Evolutionary conservation across 2,797 vertebrate genomes (phyloP), one percentile per base, ranked within the genome.

Genomic region (Knipowitschia caucasica): DNA sequence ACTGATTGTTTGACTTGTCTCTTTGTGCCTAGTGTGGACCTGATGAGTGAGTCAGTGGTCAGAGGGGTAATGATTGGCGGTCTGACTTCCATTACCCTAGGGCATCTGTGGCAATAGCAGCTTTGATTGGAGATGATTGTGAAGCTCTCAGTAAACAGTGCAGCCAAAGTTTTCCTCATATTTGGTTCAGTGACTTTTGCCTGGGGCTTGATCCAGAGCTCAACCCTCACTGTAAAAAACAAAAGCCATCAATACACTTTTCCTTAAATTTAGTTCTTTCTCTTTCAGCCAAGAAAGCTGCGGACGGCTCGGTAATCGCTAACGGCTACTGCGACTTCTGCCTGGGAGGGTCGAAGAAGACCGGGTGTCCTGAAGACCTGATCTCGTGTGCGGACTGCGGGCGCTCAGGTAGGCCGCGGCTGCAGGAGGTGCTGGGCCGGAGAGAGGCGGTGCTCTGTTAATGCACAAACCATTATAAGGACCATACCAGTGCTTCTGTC

Each of bases 321-420:
- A 96, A 94, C 9, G 94, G 93, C 73, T 95, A 95, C 88, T 96
- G 94, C 66, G 94, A 96, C 87, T 96, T 96, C 89, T 96, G 94
- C 77, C 89, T 96, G 47, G 94, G 94, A 36, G 94, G 94, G 74
- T 94, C 93, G 50, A 95, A 95, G 90, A 96, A 96, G 89, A 95
- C 93, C 0, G 94, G 94, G 65, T 96, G 94, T 86, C 94, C 94
- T 0, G 94, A 96, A 86, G 94, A 96, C 86, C 93, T 96, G 50
- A 95, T 96, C 76, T 96, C 94, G 81, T 96, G 94, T 70, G 94
- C 94, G 2, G 94, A 96, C 88, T 96, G 94, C 62, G 94, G 94
- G 51, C 92, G 94, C 71, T 95, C 94, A 89, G 94, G 94, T 96
- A 88, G 84, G 74, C 56, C 71, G 64, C 73, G 71, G 62, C 68